Evolutionary conservation across 2,797 vertebrate species (phyloP), one percentile per base, ranked within the genome.

Genomic region (Euthynnus affinis): DNA sequence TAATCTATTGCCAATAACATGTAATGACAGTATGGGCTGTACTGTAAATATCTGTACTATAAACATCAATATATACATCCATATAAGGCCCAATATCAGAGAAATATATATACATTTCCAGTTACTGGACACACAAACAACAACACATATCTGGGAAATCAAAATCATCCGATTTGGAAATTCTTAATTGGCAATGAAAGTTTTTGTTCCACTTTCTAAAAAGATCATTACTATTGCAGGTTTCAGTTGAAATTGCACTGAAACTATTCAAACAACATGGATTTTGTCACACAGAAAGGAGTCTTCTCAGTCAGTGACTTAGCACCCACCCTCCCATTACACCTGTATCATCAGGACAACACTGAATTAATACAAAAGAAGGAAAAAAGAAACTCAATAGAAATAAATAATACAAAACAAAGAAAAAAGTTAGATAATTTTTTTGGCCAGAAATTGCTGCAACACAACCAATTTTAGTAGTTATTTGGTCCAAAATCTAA

Each of bases 401-500:
- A 37, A 37, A 1, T 9, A 55, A 68, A 56, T 44, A 60, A 40
- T 42, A 57, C 13, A 5, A 1, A 65, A 12, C 20, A 67, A 25
- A 53, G 55, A 66, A 32, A 53, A 59, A 66, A 32, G 29, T 32
- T 66, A 20, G 8, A 37, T 18, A 9, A 8, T 9, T 3, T 20
- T 17, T 52, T 62, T 20, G 29, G 55, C 55, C 55, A 56, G 14
- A 81, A 78, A 59, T 6, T 8, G 40, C 48, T 57, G 46, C 74
- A 20, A 61, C 23, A 34, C 20, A 57, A 12, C 42, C 40, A 42
- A 29, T 65, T 63, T 69, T n/a, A 77, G 71, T 57, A 42, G 27
- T 71, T 37, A 78, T 80, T 62, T 40, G 53, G 5, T 27, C 23
- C 34, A 25, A 59, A 63, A 44, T 62, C 56, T 46, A 49, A 71